A percentile compares a stretch with the other conserved stretches of the same genome.
phyloP scores from a whole-genome alignment of 1,140 invertebrate species.

The Rhyzopertha dominica region DNA sequence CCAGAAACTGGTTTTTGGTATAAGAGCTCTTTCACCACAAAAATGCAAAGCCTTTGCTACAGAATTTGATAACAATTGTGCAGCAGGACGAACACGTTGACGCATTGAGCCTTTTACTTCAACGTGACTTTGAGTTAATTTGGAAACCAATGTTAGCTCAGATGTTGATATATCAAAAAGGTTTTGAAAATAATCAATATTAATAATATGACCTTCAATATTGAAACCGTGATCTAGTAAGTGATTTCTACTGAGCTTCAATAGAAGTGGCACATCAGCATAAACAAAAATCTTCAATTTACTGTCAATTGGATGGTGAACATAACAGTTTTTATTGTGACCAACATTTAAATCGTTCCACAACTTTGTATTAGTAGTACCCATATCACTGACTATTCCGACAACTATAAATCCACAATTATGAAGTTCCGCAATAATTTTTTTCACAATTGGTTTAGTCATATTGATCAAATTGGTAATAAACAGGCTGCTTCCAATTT shows the following conservation, averaged over 20 bases:
- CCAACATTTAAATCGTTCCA: conserved; percentile 22
- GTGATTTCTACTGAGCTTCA: conserved; percentile 31
- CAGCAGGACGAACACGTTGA: too few relatives aligned
- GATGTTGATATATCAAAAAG: conserved; percentile 15
- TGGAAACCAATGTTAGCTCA: conserved; percentile 17
- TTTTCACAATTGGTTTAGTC: conserved; percentile 8
- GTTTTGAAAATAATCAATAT: conserved; percentile 19
- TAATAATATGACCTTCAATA: conserved; percentile 14
- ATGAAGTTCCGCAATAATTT: conserved; percentile 14
- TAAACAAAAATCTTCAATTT: conserved; percentile 25
- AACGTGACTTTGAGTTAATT: conserved; percentile 9
- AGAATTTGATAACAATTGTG: too few relatives aligned
- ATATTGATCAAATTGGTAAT: conserved; percentile 20
- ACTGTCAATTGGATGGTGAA: conserved; percentile 20
- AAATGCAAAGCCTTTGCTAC: conserved; percentile 6
- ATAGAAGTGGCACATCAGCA: conserved; percentile 28
- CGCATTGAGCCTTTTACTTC: conserved; percentile 6
- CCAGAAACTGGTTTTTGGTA: too few relatives aligned
- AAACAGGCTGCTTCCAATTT: conserved; percentile 19
- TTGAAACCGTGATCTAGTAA: conserved; percentile 29
- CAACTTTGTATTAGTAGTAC: conserved; percentile 27
- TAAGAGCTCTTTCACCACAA: conserved; percentile 1
- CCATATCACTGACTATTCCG: conserved; percentile 18
- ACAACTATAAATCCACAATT: conserved; percentile 10
- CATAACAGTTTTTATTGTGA: conserved; percentile 15